These are phyloP conservation scores for Pseudomyrmex flavicornis DNA, from an alignment of 1,140 invertebrate species.

Conservation along the genomic window DNA sequence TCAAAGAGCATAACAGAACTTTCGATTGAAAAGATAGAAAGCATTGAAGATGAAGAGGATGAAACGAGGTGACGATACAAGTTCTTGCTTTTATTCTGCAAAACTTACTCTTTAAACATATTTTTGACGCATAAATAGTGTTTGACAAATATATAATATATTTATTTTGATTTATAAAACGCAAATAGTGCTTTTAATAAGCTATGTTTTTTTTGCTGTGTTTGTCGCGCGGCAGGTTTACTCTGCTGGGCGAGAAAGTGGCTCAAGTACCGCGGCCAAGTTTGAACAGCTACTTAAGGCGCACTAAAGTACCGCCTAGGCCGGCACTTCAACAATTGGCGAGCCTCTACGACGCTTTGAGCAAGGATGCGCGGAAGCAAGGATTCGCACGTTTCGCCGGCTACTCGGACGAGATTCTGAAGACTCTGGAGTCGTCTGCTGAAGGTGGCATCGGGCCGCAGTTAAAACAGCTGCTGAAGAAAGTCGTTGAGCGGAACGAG, in stretches of 20 bases:
- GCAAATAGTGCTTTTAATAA: neutral
- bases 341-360: slow-evolving; percentile 78
- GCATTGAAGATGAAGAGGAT: slow-evolving; percentile 75
- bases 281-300: slow-evolving; percentile 75
- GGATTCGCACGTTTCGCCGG: slow-evolving; percentile 80
- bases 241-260: slow-evolving; percentile 79
- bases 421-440: slow-evolving; percentile 71
- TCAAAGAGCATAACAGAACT: slow-evolving; percentile 33
- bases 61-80: slow-evolving; percentile 74
- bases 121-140: too few species aligned
- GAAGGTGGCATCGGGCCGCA: slow-evolving; percentile 79
- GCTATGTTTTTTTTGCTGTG: slow-evolving; percentile 36
- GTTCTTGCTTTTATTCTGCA: neutral
- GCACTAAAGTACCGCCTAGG: slow-evolving; percentile 72
- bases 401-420: slow-evolving; percentile 78
- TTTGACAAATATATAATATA: too few species aligned
- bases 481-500: slow-evolving; percentile 76
- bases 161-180: neutral
- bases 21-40: slow-evolving; percentile 45
- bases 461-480: slow-evolving; percentile 77
- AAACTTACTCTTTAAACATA: too few species aligned
- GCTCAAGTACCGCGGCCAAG: slow-evolving; percentile 81
- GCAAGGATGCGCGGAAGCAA: slow-evolving; percentile 82
- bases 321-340: slow-evolving; percentile 78
- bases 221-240: slow-evolving; percentile 71